Base-by-base conservation (phyloP, 2,888 invertebrate species). In the Polia nebulosa region DNA sequence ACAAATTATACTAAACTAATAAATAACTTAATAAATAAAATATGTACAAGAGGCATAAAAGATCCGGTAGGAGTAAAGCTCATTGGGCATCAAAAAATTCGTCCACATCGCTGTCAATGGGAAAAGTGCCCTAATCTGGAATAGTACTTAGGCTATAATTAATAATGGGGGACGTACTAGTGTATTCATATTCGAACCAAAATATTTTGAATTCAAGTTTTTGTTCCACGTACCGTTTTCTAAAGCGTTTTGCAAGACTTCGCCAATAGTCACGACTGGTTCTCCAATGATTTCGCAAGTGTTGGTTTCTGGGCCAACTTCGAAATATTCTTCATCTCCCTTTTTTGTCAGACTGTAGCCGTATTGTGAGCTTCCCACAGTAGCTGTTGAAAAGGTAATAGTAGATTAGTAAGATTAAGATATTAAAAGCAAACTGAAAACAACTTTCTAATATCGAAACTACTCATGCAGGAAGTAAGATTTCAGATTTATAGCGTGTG, bases 231-330 rank as follows among this genome's bases (percentile, higher is more conserved):
- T 80, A 93, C 93, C 92, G 53, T 82, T 85, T 8, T 67, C 25
- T 53, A 93, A 77, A 41, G 81, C 76, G 22, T 87, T 60, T 4
- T 59, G 49, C 4, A 93, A 75, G 66, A 87, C 86, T 0, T 84
- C 66, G 49, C 72, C 79, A n/a, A 91, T 51, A 0, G 81, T 77
- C 1, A 90, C 78, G 11, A 80, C 85, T 2, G 91, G 90, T 11
- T 87, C 87, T 3, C 81, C 85, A 47, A 90, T 62, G 13, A 87
- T 78, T 68, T 90, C 88, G 72, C 94, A 94, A 7, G 88, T 82
- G 47, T 91, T 89, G 17, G 84, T 90, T 81, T 94, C 94, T 0
- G 92, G 91, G 1, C 93, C 93, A 2, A 94, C 90, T 61, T 89
- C 89, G 56, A 90, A 94, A 68, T 91, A 89, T 44, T 90, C 88